phyloP scores from a whole-genome alignment of 1,140 invertebrate species.

The Sinella curviseta region DNA sequence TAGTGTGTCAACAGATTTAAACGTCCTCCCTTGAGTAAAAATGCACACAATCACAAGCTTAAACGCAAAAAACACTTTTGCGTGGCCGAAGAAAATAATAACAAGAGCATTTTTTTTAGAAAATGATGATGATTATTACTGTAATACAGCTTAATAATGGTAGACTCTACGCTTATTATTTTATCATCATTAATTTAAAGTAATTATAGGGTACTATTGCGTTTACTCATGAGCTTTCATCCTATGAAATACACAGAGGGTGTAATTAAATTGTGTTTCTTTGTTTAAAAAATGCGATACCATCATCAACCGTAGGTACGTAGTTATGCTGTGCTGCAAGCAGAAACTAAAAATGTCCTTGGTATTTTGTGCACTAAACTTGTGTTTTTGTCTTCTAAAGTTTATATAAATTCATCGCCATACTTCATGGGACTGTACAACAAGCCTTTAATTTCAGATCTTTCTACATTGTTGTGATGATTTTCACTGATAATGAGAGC shows the following conservation, averaged over 20 bases:
- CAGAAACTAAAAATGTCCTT: no score
- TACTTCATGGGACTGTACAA: no score
- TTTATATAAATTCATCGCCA: no score
- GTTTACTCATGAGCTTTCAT: constrained; percentile 15
- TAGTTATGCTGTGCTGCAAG: no score
- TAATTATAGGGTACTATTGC: constrained; percentile 4
- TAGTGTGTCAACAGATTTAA: no score
- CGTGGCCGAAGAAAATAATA: neutral
- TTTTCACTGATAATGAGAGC: no score
- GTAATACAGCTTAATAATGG: neutral
- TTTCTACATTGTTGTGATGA: no score
- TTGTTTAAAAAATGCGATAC: neutral
- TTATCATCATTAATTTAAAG: constrained; percentile 20
- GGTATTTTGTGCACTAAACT: no score
- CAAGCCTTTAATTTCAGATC: no score
- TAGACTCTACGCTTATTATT: neutral
- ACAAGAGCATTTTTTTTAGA: neutral
- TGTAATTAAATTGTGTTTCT: constrained; percentile 8
- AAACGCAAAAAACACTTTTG: neutral
- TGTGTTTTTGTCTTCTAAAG: no score
- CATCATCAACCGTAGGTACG: neutral
- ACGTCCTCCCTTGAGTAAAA: no score
- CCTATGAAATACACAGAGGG: neutral
- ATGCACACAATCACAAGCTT: neutral
- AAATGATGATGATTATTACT: neutral